These are phyloP conservation scores for Antrozous pallidus DNA, from an alignment of 2,797 vertebrate genomes.

Conservation along the genomic window DNA sequence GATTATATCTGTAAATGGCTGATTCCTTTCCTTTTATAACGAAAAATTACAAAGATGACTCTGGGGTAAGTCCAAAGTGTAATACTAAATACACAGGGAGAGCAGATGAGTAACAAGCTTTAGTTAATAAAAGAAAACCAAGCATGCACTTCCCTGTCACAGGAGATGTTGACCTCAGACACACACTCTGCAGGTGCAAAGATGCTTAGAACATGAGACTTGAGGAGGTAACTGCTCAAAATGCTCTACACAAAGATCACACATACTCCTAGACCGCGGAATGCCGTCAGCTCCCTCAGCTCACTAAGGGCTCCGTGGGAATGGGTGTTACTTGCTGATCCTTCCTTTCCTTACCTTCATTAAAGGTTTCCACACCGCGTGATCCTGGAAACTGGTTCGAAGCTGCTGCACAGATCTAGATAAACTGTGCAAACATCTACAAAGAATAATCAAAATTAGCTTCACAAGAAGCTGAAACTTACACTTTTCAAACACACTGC, in stretches of 20 bases:
- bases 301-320: not conserved
- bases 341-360: slow-evolving; percentile 91
- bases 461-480: slow-evolving; percentile 3
- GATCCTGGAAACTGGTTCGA: slow-evolving; percentile 98
- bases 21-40: not conserved
- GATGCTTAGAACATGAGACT: not conserved
- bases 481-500: slow-evolving; percentile 42
- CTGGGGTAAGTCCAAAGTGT: not conserved
- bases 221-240: not conserved
- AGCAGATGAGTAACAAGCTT: not conserved
- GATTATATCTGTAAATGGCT: not conserved
- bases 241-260: not conserved
- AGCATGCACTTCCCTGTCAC: not conserved
- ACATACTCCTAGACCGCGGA: not conserved
- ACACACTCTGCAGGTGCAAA: not conserved
- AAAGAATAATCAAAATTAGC: slow-evolving; percentile 74
- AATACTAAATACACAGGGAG: not conserved
- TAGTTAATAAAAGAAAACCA: not conserved
- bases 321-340: not conserved
- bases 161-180: not conserved
- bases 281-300: not conserved
- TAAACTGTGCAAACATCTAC: slow-evolving; percentile 96
- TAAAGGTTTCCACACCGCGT: slow-evolving; percentile 98
- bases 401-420: slow-evolving; percentile 99
- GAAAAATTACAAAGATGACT: slow-evolving; percentile 38